Conservation (phyloP, 2,113 vertebrate genomes). For the Phycodurus eques region DNA sequence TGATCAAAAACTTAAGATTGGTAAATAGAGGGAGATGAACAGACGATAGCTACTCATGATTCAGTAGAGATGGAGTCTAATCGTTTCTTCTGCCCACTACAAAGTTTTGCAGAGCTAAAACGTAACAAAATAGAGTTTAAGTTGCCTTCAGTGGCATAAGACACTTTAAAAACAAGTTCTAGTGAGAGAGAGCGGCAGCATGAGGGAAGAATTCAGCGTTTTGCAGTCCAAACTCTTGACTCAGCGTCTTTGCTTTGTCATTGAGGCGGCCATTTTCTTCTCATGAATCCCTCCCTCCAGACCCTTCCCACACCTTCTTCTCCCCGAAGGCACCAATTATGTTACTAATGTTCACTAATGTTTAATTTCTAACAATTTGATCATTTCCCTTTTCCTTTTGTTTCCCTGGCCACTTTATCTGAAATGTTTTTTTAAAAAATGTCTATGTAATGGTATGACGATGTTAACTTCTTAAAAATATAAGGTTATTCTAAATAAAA, state of each 20-base stretch:
- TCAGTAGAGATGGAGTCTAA: no score
- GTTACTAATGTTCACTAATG: no score
- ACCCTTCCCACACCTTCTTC: not conserved
- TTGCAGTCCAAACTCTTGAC: slow-evolving; percentile 49
- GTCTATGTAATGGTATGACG: not conserved
- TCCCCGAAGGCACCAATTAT: no score
- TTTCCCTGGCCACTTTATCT: not conserved
- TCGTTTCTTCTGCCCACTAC: no score
- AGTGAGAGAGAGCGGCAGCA: not conserved
- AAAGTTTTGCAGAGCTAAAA: no score
- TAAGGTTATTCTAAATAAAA: not conserved
- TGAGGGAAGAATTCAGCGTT: slow-evolving; percentile 9
- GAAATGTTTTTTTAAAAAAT: not conserved
- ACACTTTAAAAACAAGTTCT: not conserved
- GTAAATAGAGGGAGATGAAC: no score
- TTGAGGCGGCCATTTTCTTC: slow-evolving; percentile 64
- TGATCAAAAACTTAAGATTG: no score
- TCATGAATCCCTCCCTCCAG: not conserved
- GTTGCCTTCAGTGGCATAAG: no score
- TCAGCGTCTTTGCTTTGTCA: slow-evolving; percentile 57
- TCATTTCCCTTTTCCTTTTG: no score
- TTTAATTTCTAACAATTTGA: no score
- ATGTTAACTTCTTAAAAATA: not conserved
- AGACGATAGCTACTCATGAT: no score
- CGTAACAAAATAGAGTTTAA: no score